Base-by-base conservation (phyloP, 2,113 vertebrate species). In the Heterochromis multidens region DNA sequence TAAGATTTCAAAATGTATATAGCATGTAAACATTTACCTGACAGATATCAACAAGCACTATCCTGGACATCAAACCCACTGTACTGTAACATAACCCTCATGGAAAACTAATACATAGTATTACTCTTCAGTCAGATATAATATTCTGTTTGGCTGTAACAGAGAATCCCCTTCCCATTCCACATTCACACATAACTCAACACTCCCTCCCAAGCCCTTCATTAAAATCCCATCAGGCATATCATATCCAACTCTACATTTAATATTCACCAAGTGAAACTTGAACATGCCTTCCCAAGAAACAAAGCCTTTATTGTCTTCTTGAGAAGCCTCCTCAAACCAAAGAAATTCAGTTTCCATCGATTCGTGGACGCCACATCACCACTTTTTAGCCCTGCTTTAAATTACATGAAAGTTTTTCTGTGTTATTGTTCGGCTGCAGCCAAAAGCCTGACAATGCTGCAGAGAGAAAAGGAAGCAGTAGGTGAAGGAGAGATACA, bases 171-270 rank as follows among this genome's bases (percentile, higher is more conserved):
- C 54, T 85, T 76, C 61, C 83, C 87, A 60, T 81, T 77, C 52
- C 3, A 40, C 79, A 83, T 81, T 63, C 67, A 74, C 74, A 25
- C 52, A 86, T 49, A 91, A 88, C 87, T 84, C 87, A 90, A 74
- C 88, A 27, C 80, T 84, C 61, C 61, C 27, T 72, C 83, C 79
- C 57, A 88, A 70, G 62, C 59, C 82, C 78, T 79, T 87, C 85
- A 91, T 92, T 91, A 90, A 91, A 91, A 72, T 65, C 82, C 80
- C 91, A 90, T 90, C 88, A 82, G 84, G 70, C 84, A 87, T 59
- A 61, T 92, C 90, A 65, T 74, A 82, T 89, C 82, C 81, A 77
- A 79, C 59, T 40, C 86, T 72, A 37, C 40, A 83, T 89, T 90
- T 84, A 91, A 86, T 90, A 84, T 87, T 84, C 81, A 65, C 61